A percentile compares a stretch with the other conserved stretches of the same genome.
phyloP scores from a whole-genome alignment of 2,888 invertebrate species.

The Sinelater perroti region DNA sequence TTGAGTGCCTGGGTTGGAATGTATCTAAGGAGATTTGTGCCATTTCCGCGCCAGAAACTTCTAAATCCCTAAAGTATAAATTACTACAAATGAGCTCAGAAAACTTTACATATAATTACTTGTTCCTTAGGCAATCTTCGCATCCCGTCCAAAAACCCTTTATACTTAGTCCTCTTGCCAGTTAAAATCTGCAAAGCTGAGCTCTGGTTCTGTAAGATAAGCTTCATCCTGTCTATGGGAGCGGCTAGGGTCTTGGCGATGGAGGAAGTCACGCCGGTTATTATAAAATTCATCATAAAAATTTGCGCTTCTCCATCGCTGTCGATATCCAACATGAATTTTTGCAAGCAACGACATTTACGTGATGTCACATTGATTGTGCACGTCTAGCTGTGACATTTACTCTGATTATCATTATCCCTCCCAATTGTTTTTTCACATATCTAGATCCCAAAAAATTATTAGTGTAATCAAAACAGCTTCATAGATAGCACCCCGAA shows the following conservation, averaged over 20 bases:
- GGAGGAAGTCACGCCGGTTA: conserved; percentile 37
- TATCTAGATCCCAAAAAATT: too few species aligned
- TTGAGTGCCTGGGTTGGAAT: conserved; percentile 42
- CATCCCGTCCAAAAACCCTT: conserved; percentile 36
- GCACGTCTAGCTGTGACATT: too few species aligned
- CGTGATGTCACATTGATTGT: too few species aligned
- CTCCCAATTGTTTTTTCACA: too few species aligned
- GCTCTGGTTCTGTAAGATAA: conserved; percentile 43
- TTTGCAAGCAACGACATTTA: background rate
- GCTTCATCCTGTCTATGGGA: conserved; percentile 41
- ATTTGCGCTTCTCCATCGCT: conserved; percentile 12
- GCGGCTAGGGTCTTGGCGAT: conserved; percentile 41
- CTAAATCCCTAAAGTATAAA: conserved; percentile 28
- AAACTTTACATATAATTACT: conserved; percentile 11
- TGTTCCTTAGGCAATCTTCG: conserved; percentile 41
- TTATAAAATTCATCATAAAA: conserved; percentile 35
- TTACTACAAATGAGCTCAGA: background rate
- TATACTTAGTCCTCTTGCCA: conserved; percentile 35
- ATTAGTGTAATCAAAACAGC: too few species aligned
- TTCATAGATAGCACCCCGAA: too few species aligned
- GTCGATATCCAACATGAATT: conserved; percentile 11
- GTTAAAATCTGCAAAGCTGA: conserved; percentile 39
- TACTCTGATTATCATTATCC: too few species aligned
- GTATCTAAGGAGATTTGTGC: conserved; percentile 38
- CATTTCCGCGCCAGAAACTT: conserved; percentile 44